phyloP scores from a whole-genome alignment of 2,797 vertebrate genomes.

The Decapterus maruadsi region DNA sequence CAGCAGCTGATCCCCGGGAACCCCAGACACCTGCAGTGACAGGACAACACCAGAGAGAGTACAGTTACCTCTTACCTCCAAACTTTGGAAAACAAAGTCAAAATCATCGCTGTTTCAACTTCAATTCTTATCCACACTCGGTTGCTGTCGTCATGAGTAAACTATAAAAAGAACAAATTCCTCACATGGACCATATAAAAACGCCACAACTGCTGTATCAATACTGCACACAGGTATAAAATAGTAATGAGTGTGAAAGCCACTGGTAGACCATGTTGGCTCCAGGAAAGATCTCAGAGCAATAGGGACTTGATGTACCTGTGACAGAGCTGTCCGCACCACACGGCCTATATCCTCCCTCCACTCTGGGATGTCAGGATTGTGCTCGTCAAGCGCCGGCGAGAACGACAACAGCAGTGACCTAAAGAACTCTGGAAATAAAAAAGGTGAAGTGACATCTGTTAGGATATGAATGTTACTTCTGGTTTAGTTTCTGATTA shows the following conservation, averaged over 20 bases:
- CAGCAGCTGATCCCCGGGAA: constrained; percentile 91
- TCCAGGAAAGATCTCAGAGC: constrained; percentile 58
- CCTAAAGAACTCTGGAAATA: constrained; percentile 91
- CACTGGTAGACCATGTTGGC: constrained; percentile 39
- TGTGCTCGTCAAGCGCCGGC: constrained; percentile 94
- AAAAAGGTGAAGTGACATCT: constrained; percentile 37
- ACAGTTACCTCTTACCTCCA: constrained; percentile 15
- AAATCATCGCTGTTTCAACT: not conserved
- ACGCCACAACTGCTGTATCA: constrained; percentile 46
- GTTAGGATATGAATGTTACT: constrained; percentile 58
- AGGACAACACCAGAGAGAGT: constrained; percentile 3
- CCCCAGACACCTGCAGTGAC: constrained; percentile 87
- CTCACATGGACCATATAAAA: constrained; percentile 46
- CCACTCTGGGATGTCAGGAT: constrained; percentile 97
- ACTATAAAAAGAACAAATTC: constrained; percentile 40
- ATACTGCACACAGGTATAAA: constrained; percentile 64
- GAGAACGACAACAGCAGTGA: constrained; percentile 96
- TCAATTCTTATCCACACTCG: constrained; percentile 21
- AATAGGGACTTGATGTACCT: constrained; percentile 84
- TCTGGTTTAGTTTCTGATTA: constrained; percentile 69
- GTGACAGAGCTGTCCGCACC: constrained; percentile 91
- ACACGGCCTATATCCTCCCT: constrained; percentile 94
- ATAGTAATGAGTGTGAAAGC: constrained; percentile 73
- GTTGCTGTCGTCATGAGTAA: constrained; percentile 35
- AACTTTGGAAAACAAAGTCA: constrained; percentile 8